Evolutionary conservation across 2,888 invertebrate genomes (phyloP).

Genomic region (Cosmia trapezina): DNA sequence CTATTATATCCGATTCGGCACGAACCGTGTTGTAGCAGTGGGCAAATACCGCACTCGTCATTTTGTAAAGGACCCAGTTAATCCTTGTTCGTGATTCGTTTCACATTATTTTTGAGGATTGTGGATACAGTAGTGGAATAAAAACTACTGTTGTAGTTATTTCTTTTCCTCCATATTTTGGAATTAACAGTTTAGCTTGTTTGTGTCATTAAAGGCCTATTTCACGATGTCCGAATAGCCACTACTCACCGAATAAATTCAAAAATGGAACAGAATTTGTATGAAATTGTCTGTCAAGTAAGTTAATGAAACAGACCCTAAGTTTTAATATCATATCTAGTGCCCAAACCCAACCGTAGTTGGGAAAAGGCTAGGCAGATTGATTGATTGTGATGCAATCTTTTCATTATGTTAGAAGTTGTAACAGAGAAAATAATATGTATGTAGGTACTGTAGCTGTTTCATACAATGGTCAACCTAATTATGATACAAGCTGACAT

Average conservation of each 20-base stretch:
- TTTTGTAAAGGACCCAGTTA: slow-evolving; percentile 49
- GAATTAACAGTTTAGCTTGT: neutral
- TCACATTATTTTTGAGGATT: slow-evolving; percentile 31
- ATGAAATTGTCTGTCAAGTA: no score
- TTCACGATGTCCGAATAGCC: no score
- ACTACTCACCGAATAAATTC: no score
- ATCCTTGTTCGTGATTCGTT: slow-evolving; percentile 54
- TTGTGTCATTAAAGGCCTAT: no score
- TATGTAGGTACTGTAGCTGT: no score
- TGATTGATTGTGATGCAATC: no score
- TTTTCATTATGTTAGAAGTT: neutral
- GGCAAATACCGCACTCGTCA: slow-evolving; percentile 59
- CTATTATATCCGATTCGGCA: slow-evolving; percentile 79
- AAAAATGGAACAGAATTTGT: no score
- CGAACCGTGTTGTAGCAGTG: slow-evolving; percentile 70
- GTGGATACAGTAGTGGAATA: neutral
- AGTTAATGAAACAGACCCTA: no score
- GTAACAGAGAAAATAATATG: neutral
- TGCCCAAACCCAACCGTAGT: no score
- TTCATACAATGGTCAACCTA: no score
- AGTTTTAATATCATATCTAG: neutral
- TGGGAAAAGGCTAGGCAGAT: no score
- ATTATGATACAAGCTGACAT: no score
- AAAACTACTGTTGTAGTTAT: neutral
- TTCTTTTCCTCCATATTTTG: neutral